A percentile compares a stretch with the other conserved stretches of the same genome.
These are phyloP conservation scores for Rhorus exstirpatorius DNA, from an alignment of 2,888 invertebrate species.

Conservation along the genomic window DNA sequence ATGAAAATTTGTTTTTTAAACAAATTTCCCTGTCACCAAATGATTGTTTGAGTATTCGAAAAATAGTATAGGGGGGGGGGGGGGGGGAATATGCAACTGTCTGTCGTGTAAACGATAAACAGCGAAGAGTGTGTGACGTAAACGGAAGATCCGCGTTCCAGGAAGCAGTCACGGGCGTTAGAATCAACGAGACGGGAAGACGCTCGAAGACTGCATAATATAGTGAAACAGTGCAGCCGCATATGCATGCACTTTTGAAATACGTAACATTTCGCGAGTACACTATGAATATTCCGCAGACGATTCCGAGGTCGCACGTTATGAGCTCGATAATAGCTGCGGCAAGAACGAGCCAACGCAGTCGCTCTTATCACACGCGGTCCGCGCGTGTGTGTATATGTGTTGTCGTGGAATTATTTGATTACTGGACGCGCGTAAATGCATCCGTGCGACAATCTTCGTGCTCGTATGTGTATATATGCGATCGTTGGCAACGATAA, in stretches of 20 bases:
- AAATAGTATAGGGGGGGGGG: no score
- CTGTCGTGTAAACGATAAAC: background rate
- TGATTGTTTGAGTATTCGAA: no score
- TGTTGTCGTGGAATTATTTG: conserved; percentile 49
- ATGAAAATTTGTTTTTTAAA: no score
- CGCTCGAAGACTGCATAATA: conserved; percentile 42
- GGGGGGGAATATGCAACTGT: no score
- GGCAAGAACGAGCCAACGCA: no score
- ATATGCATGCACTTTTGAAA: conserved; percentile 38
- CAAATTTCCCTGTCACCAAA: no score
- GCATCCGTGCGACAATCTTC: background rate
- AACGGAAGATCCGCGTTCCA: conserved; percentile 38
- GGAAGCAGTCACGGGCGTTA: conserved; percentile 53
- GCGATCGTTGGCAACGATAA: conserved; percentile 10
- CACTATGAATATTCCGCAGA: conserved; percentile 33
- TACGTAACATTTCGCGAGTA: conserved; percentile 42
- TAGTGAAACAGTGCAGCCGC: conserved; percentile 16
- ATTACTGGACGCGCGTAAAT: conserved; percentile 33
- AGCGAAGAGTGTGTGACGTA: conserved; percentile 31
- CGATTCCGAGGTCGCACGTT: conserved; percentile 51
- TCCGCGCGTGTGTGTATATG: no score
- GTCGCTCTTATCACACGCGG: conserved; percentile 51
- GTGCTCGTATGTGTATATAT: background rate
- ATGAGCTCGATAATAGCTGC: conserved; percentile 40
- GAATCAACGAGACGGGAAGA: conserved; percentile 61